Conservation (phyloP, 2,888 invertebrate species). For the Cremastinae sp. region DNA sequence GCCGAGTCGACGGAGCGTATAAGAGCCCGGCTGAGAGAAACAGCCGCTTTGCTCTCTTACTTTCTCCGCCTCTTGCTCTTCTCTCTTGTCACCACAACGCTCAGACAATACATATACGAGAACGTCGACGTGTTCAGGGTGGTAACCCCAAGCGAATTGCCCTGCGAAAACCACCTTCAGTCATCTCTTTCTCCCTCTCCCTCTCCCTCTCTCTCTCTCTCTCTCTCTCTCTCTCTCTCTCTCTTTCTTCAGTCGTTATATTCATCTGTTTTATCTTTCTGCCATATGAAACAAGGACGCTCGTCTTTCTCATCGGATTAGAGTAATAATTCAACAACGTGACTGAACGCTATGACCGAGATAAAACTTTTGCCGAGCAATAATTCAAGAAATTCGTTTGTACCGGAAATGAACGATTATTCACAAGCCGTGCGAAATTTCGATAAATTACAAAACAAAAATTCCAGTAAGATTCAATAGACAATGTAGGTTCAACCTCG, state of each 20-base stretch:
- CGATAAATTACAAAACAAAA: not conserved
- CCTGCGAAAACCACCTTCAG: slow-evolving; percentile 46
- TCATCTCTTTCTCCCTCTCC: slow-evolving; percentile 33
- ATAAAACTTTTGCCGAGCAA: slow-evolving; percentile 52
- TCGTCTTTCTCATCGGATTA: slow-evolving; percentile 50
- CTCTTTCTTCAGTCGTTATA: slow-evolving; percentile 34
- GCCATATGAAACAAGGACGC: slow-evolving; percentile 35
- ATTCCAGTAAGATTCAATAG: too few species aligned
- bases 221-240: slow-evolving; percentile 3
- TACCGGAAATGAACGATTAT: slow-evolving; percentile 34
- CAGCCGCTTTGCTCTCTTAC: slow-evolving; percentile 21
- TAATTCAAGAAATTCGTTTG: slow-evolving; percentile 43
- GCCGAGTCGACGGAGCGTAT: slow-evolving; percentile 64
- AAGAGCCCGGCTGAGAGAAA: slow-evolving; percentile 59
- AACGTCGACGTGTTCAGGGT: slow-evolving; percentile 23
- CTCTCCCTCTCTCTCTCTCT: slow-evolving; percentile 15
- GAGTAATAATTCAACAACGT: slow-evolving; percentile 59
- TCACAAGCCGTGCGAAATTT: slow-evolving; percentile 16
- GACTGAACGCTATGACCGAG: slow-evolving; percentile 57
- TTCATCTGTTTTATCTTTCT: slow-evolving; percentile 55
- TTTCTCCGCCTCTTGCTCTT: slow-evolving; percentile 25
- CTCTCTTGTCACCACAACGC: slow-evolving; percentile 62
- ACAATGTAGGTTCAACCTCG: too few species aligned
- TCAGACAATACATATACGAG: slow-evolving; percentile 66
- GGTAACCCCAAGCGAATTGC: slow-evolving; percentile 55